Base-by-base conservation (phyloP, 1,140 invertebrate genomes). In the Lasioglossum baleicum region DNA sequence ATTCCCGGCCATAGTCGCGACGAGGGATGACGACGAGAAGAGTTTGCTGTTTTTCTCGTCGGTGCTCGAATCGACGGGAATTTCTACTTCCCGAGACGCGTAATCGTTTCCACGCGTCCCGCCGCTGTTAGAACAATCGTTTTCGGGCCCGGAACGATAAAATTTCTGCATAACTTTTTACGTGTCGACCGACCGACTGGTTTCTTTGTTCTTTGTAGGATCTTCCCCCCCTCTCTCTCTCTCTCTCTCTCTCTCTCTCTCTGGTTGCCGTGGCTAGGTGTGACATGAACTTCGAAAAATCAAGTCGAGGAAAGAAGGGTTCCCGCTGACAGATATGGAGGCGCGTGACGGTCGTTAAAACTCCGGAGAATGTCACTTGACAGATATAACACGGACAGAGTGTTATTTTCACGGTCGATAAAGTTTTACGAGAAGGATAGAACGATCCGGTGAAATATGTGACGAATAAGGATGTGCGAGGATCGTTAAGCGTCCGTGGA, bases 361-460 rank as follows among this genome's bases (percentile, higher is more conserved):
- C 58, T 69, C 58, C 10, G 65, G 42, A 67, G 69, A 82, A 78
- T 80, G 80, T 72, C 76, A 71, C 61, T 72, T 79, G 76, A 76
- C 40, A 56, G 73, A 83, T 76, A 71, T 76, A 69, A 66, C 71
- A 69, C 75, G n/a, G 56, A 13, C 22, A 76, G 79, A 82, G 79
- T 81, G 79, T 83, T 82, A 71, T 75, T 69, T 82, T 82, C 61
- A 80, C 69, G 58, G 35, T 72, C 69, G 48, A 82, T 85, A 72
- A 86, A 75, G 58, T 75, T 84, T 82, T 72, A 84, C 53, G 77
- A 64, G 26, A 70, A 73, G 56, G 22, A 76, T 58, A 48, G 42
- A 73, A 82, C 77, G 63, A 76, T 81, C 74, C 22, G 42, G 56
- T 75, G 75, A 75, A 76, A 73, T 80, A 75, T 73, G 44, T 69